Base-by-base conservation (phyloP, 2,797 vertebrate species). In the Anabas testudineus region DNA sequence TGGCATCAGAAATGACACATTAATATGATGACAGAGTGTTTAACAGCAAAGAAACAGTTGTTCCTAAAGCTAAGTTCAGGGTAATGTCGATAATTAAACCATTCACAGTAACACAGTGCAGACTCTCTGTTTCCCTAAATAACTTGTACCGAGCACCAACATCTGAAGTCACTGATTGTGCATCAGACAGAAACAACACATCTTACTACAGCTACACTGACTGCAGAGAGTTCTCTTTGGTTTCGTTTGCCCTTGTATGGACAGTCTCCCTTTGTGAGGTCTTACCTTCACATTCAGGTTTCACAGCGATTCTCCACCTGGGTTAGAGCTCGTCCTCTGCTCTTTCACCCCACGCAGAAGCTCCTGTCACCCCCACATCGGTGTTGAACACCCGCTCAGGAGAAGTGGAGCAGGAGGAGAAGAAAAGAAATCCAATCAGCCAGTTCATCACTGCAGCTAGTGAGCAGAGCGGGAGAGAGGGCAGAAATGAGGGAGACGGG, bases 371-470 rank as follows among this genome's bases (percentile, higher is more conserved):
- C 64, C 71, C 14, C 37, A 76, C 78, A 63, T 63, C 18, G n/a
- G 49, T 21, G 76, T 61, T 43, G 76, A 62, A 77, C 61, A 46
- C 76, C 47, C 65, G 34, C 68, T 0, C 65, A 76, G 72, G 74
- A 75, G 30, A 46, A 0, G 56, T 32, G 30, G 67, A 81, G 42
- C 67, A 80, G 42, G 53, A 79, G 37, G 73, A 88, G 67, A 51
- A 88, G 70, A 41, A 66, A 65, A 59, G 73, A 67, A 79, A 75
- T 83, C 71, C 80, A 68, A 67, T 79, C 75, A 76, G 86, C 68
- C 53, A 37, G 81, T 67, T 74, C 91, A 93, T 92, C 86, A 83
- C 89, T 90, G 84, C 85, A 63, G 34, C 12, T 53, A 80, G 58
- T 61, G 85, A 78, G 16, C 21, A 16, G n/a, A 68, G 81, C 21